Percentiles rank a stretch among this genome's conserved stretches.
These are phyloP conservation scores for Dasypogon diadema DNA, from an alignment of 2,888 invertebrate genomes.

Conservation along the genomic window DNA sequence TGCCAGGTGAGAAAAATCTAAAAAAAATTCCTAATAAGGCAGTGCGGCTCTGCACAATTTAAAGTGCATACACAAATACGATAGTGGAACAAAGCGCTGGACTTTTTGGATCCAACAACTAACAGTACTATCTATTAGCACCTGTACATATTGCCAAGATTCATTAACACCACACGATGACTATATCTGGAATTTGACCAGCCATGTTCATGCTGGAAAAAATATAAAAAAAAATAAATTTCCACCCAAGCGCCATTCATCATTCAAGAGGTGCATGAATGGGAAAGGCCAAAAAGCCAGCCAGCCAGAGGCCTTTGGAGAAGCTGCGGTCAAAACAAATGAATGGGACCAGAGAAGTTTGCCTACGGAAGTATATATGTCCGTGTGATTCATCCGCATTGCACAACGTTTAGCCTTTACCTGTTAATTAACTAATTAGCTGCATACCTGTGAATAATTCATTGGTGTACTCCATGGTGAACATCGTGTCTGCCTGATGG, in stretches of 20 bases:
- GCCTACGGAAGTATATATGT: constrained; percentile 9
- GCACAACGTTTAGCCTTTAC: constrained; percentile 52
- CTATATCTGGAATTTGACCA: too few species aligned
- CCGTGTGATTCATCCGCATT: constrained; percentile 51
- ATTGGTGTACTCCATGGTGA: constrained; percentile 18
- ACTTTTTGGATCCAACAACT: background rate
- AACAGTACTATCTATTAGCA: constrained; percentile 47
- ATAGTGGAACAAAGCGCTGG: constrained; percentile 14
- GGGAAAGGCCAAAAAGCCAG: constrained; percentile 7
- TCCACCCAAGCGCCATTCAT: constrained; percentile 28
- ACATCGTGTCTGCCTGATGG: constrained; percentile 17
- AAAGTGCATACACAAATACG: constrained; percentile 17
- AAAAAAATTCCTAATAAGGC: background rate
- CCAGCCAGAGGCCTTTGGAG: background rate
- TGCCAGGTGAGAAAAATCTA: background rate
- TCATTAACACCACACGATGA: constrained; percentile 29
- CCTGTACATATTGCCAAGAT: constrained; percentile 27
- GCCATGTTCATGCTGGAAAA: background rate
- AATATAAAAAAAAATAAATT: constrained; percentile 4
- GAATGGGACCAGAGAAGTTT: constrained; percentile 21
- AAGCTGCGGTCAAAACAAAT: constrained; percentile 28
- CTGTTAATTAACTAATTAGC: constrained; percentile 56
- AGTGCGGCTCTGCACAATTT: constrained; percentile 5
- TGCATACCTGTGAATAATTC: constrained; percentile 55
- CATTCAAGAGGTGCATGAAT: constrained; percentile 24